These are phyloP conservation scores for Microtus pennsylvanicus DNA, from an alignment of 2,113 vertebrate genomes.

Conservation along the genomic window DNA sequence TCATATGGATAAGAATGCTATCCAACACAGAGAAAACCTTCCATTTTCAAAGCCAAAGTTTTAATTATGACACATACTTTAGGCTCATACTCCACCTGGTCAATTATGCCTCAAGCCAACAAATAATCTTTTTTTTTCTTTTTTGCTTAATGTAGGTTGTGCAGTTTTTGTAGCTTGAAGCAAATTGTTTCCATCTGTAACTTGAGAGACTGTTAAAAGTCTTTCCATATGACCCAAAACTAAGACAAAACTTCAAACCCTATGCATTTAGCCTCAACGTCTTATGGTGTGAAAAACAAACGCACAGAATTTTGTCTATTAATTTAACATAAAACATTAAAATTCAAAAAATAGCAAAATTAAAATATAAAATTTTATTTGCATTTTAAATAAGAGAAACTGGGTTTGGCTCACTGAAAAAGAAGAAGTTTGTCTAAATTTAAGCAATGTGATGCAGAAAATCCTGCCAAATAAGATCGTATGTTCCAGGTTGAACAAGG, in stretches of 20 bases:
- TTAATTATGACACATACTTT: not conserved
- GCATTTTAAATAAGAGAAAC: conserved; percentile 22
- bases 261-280: not conserved
- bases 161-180: not conserved
- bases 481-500: not conserved
- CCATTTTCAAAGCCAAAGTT: not conserved
- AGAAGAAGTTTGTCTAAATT: not conserved
- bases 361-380: not conserved
- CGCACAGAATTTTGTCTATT: not conserved
- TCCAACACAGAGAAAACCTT: not conserved
- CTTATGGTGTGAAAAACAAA: not conserved
- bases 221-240: not conserved
- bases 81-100: not conserved
- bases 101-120: not conserved
- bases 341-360: not conserved
- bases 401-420: not conserved
- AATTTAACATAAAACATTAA: not conserved
- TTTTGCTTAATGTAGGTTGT: not conserved
- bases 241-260: not conserved
- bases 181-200: not conserved
- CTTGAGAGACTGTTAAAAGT: not conserved
- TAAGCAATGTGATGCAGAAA: not conserved
- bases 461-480: not conserved
- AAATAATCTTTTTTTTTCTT: not conserved
- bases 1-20: not conserved